Evolutionary conservation across 2,888 invertebrate species (phyloP).

Genomic region (Campoletis raptor): DNA sequence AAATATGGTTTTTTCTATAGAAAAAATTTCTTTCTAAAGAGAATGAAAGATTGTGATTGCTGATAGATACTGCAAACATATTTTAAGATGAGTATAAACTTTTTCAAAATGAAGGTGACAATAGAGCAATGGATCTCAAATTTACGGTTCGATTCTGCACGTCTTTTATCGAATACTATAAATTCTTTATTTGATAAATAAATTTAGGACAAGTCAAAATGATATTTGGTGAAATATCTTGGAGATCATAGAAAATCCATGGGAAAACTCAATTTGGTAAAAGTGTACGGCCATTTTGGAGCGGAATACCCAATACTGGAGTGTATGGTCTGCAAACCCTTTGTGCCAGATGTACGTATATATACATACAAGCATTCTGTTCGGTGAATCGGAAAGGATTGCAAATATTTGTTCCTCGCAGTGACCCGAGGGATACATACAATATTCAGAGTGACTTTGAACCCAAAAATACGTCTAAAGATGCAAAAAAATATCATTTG

Average conservation of each 20-base stretch:
- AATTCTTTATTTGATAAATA: background rate
- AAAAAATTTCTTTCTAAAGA: background rate
- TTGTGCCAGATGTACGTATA: constrained; percentile 18
- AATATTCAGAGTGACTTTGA: constrained; percentile 54
- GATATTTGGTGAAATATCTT: constrained; percentile 2
- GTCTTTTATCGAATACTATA: background rate
- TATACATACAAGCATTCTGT: constrained; percentile 7
- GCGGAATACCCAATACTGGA: constrained; percentile 21
- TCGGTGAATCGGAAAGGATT: constrained; percentile 33
- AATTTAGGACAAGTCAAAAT: background rate
- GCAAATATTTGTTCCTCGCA: constrained; percentile 56
- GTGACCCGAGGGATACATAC: constrained; percentile 44
- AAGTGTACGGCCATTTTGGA: background rate
- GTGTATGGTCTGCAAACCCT: constrained; percentile 14
- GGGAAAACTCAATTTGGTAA: constrained; percentile 44
- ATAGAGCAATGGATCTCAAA: background rate
- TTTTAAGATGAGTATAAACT: background rate
- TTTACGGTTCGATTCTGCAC: background rate
- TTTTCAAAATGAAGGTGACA: background rate
- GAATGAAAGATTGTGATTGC: background rate
- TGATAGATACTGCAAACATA: background rate
- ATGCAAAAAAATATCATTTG: constrained; percentile 1
- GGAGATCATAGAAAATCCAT: background rate
- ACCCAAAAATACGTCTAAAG: background rate
- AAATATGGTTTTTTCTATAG: background rate